Evolutionary conservation across 2,113 vertebrate genomes (phyloP), one percentile per base, ranked within the genome.

Genomic region (Morone saxatilis): DNA sequence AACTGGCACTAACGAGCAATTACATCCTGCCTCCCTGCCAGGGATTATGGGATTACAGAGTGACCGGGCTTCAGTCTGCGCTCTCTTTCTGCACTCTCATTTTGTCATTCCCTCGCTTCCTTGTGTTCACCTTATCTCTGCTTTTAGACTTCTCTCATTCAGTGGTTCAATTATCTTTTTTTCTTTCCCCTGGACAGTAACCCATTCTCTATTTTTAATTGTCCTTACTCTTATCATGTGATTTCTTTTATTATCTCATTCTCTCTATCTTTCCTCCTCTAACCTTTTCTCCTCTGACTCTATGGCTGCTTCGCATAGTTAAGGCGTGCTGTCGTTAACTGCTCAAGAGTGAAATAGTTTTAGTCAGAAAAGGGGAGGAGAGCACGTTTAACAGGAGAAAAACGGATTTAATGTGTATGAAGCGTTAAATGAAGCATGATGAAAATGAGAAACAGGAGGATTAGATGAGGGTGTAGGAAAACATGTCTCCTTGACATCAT

Each of bases 1-100:
- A 91, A 92, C 91, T 94, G 94, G 94, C 94, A 94, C 93, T 96
- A 95, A 95, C 93, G 86, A 94, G 93, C 94, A 95, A 94, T 95
- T 94, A 93, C 92, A 91, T 90, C 92, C 90, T 88, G 91, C 84
- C 89, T 89, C 92, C 86, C 93, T 93, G 92, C 87, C 89, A 93
- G 92, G 94, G 91, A 94, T 95, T 95, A 95, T 94, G 94, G 92
- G 94, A 95, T 96, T 95, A 94, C 90, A 78, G 87, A 70, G 78
- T 85, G 90, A 88, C 92, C 66, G 67, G 73, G 67, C 71, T 86
- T 86, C 88, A 62, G 73, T 86, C 87, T 85, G 67, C 41, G 16
- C 83, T 76, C 80, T 17, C 59, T 69, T 75, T 85, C 83, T 80
- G 43, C 77, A 20, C 86, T 86, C 60, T 83, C 81, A 70, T 82